Evolutionary conservation across 1,140 invertebrate species (phyloP), one percentile per base, ranked within the genome.

Genomic region (Sarcophaga bullata): DNA sequence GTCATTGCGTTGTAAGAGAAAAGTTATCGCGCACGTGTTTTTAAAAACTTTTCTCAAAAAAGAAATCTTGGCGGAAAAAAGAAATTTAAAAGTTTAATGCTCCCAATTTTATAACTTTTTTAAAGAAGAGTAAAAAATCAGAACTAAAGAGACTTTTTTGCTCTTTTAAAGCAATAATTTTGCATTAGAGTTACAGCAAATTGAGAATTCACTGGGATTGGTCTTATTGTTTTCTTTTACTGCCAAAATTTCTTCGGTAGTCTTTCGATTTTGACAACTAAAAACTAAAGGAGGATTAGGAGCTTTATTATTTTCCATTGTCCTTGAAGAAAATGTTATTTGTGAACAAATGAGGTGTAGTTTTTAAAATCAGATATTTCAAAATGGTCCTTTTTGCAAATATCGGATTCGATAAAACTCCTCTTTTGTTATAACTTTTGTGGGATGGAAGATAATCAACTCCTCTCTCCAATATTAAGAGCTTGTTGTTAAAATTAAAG

Each of bases 361-460:
- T 17, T 68, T 68, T 68, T 68, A 78, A 50, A 78, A 78, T 17
- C 6, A 17, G 17, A 50, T 50, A 50, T 78, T 50, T 11, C 75
- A 19, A 78, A 78, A 50, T 78, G 75, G 75, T 68, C 75, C 75
- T 78, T 78, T 78, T 78, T 25, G 75, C 10, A 19, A 78, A 78
- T 78, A 11, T 50, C 4, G n/a, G 8, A 19, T 78, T 78, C 10
- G 17, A 52, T n/a, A 49, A 15, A 62, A 13, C 19, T 7, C 1
- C 8, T 37, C 25, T 37, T 37, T 37, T 37, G 25, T 37, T 48
- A 15, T 3, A 73, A 17, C n/a, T 15, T n/a, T 48, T 75, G 6
- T 75, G 6, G 0, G 19, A 9, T 68, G n/a, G 17, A 0, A 78
- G 5, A 13, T 50, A 50, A 78, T 47, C 11, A 37, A 48, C 48